Base-by-base conservation (phyloP, 2,113 vertebrate genomes). In the Aphyosemion australe region DNA sequence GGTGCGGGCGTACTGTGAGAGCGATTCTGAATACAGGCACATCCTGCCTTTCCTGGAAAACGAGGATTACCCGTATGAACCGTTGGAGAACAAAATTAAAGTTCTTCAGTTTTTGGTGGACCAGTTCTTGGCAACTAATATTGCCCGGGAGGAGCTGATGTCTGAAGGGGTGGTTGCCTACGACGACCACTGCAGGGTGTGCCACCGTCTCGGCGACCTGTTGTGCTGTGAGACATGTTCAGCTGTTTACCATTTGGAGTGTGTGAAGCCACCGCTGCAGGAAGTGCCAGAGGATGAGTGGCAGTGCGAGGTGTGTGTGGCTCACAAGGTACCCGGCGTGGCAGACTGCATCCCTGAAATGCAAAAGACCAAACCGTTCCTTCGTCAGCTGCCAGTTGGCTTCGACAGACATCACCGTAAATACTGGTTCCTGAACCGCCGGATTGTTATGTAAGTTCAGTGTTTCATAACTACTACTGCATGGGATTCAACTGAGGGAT, bases 171-270 rank as follows among this genome's bases (percentile, higher is more conserved):
- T 97, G 46, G 95, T 99, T 72, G 96, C 97, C 59, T 99, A 99
- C 0, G 97, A 99, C 5, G 97, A 99, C 93, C 97, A 99, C 59
- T 99, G 97, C 89, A 93, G 97, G 72, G 97, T 98, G 31, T 99
- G 97, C 90, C 97, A 99, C 90, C 96, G 96, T 82, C 94, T 99
- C 3, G 97, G 97, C 48, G 97, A 99, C 88, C 92, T 99, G 88
- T 94, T 99, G 51, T 99, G 97, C 91, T 99, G 97, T 47, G 97
- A 99, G 91, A 99, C 97, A 0, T 99, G 97, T 70, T 98, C 97
- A 0, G 97, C 97, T 0, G 97, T 99, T 13, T 99, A 99, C 92
- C 97, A 99, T 72, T 89, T 99, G 84, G 97, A 99, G 87, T 99
- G 97, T 0, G 97, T 99, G 83, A 98, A 98, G 57, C 97, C 97